A percentile compares a stretch with the other conserved stretches of the same genome.
Conservation (phyloP, 2,888 invertebrate genomes). For the Ischnura elegans region DNA sequence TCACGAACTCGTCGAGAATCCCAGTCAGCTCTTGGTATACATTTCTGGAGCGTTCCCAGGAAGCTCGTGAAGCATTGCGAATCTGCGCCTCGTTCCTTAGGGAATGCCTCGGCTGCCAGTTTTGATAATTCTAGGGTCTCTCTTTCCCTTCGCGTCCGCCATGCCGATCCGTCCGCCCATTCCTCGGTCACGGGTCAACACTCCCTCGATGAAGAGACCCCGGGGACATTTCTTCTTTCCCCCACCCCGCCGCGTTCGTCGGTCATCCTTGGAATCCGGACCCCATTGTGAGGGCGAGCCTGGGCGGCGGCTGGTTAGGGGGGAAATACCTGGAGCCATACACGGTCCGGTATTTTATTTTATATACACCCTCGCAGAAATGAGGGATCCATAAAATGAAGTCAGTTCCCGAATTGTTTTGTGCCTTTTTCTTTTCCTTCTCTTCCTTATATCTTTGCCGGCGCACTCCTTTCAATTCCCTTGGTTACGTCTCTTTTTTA, state of each 20-base stretch:
- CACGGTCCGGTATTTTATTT: neutral
- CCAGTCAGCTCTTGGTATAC: too few species aligned
- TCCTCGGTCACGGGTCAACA: constrained; percentile 17
- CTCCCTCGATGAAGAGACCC: constrained; percentile 20
- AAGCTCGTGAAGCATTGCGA: neutral
- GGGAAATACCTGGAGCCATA: neutral
- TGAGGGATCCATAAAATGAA: neutral
- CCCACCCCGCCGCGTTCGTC: neutral
- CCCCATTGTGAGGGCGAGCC: neutral
- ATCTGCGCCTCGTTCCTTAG: neutral
- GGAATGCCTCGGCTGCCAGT: neutral
- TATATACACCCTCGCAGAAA: neutral
- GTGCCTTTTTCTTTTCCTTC: too few species aligned
- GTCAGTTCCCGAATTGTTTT: neutral
- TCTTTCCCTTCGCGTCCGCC: neutral
- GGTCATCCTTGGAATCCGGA: neutral
- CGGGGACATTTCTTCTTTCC: neutral
- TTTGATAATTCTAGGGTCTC: constrained; percentile 1
- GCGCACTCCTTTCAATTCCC: neutral
- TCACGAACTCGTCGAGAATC: too few species aligned
- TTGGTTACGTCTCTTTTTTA: neutral
- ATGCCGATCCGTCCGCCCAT: neutral
- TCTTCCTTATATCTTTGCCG: neutral
- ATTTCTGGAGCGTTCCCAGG: neutral
- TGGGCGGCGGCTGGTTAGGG: neutral